These are phyloP conservation scores for Accipiter cooperii DNA, from an alignment of 2,113 vertebrate species.

Conservation along the genomic window DNA sequence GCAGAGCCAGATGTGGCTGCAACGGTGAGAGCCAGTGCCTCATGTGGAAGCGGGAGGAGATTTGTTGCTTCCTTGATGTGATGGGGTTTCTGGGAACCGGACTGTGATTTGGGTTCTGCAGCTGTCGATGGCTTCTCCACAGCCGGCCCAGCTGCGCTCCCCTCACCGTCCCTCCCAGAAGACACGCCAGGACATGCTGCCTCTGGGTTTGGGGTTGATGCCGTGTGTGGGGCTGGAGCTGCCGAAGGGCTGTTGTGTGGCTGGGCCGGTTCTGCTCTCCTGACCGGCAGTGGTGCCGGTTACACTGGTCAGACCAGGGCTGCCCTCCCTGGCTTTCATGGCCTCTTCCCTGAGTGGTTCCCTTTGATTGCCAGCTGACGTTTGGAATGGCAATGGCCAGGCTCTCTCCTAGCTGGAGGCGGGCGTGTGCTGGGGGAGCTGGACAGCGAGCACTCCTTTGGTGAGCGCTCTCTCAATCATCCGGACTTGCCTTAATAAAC, in stretches of 20 bases:
- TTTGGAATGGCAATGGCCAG: neutral
- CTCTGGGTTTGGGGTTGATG: neutral
- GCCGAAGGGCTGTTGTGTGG: fast-evolving
- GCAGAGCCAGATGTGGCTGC: neutral
- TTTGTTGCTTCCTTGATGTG: neutral
- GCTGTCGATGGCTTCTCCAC: neutral
- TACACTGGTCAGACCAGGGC: neutral
- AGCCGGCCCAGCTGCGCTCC: neutral
- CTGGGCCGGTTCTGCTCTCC: neutral
- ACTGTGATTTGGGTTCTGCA: neutral
- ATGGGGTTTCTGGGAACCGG: fast-evolving
- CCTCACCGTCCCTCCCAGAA: neutral
- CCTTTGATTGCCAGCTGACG: fast-evolving
- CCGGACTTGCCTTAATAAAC: neutral
- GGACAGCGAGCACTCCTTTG: fast-evolving
- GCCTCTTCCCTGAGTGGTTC: neutral
- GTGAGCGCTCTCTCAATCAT: neutral
- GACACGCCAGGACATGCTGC: neutral
- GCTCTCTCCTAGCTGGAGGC: neutral
- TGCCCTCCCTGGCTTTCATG: fast-evolving
- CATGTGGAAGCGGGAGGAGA: fast-evolving
- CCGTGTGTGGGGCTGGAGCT: too few species aligned
- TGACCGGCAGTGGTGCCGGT: fast-evolving
- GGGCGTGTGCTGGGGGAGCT: fast-evolving
- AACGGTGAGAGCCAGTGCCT: neutral